Evolutionary conservation across 2,797 vertebrate species (phyloP).

Genomic region (Pogonophryne albipinna): DNA sequence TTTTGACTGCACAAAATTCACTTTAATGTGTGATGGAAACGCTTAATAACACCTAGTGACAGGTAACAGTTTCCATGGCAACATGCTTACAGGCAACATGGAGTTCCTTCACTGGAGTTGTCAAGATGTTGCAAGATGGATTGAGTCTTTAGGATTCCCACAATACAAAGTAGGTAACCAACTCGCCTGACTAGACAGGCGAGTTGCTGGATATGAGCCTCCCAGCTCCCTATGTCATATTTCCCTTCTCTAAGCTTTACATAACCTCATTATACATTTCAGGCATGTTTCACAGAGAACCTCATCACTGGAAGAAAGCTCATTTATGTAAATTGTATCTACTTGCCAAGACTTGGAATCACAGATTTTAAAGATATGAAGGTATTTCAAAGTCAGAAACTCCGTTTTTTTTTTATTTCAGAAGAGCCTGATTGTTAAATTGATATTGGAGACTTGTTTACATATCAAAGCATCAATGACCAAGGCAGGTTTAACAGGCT

Average conservation of each 20-base stretch:
- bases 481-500: conserved; percentile 20
- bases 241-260: background rate
- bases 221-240: background rate
- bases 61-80: conserved; percentile 80
- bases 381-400: conserved; percentile 76
- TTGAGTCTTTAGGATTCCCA: conserved; percentile 87
- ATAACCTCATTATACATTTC: conserved; percentile 26
- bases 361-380: conserved; percentile 91
- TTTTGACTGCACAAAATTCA: fast-evolving
- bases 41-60: background rate
- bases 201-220: background rate
- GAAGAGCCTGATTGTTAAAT: background rate
- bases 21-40: background rate
- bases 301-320: conserved; percentile 90
- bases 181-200: background rate
- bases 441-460: conserved; percentile 31
- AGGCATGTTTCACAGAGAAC: conserved; percentile 92
- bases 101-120: conserved; percentile 85
- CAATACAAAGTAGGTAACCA: conserved; percentile 87
- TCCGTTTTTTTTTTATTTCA: background rate
- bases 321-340: conserved; percentile 86
- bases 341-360: conserved; percentile 90
- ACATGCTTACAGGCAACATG: conserved; percentile 72
- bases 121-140: conserved; percentile 88
- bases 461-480: conserved; percentile 36